Evolutionary conservation across 2,888 invertebrate species (phyloP).

Genomic region (Volucella zonaria): DNA sequence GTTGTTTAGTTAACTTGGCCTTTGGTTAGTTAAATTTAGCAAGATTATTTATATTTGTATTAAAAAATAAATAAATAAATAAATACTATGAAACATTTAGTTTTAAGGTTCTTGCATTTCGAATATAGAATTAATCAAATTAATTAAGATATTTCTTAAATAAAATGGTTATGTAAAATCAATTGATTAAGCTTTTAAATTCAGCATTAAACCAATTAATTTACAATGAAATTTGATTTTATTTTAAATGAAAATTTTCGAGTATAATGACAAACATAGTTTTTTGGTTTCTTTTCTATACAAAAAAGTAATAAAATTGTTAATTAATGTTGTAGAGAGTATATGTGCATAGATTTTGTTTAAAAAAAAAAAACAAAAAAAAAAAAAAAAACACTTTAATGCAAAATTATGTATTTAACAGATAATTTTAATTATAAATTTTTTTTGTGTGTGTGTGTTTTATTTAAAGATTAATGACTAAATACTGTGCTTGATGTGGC

Average conservation of each 20-base stretch:
- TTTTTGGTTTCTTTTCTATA: constrained; percentile 33
- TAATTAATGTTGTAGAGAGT: constrained; percentile 42
- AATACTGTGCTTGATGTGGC: constrained; percentile 62
- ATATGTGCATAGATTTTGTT: constrained; percentile 56
- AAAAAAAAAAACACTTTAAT: constrained; percentile 8
- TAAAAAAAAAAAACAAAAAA: not conserved
- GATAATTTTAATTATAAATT: constrained; percentile 32
- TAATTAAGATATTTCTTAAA: constrained; percentile 61
- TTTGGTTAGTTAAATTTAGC: constrained; percentile 83
- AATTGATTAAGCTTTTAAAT: constrained; percentile 75
- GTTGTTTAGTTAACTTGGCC: constrained; percentile 83
- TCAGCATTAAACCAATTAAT: constrained; percentile 61
- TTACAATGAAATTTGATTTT: constrained; percentile 45
- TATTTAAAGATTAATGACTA: constrained; percentile 38
- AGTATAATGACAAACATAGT: constrained; percentile 57
- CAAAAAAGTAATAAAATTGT: constrained; percentile 51
- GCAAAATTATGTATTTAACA: constrained; percentile 25
- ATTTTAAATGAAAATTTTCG: constrained; percentile 49
- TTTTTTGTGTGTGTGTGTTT: constrained; percentile 8
- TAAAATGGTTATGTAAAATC: constrained; percentile 76
- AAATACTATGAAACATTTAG: constrained; percentile 65
- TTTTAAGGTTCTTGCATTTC: constrained; percentile 65
- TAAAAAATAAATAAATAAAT: constrained; percentile 56
- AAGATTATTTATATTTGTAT: constrained; percentile 70
- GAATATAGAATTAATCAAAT: constrained; percentile 54